Percentiles rank a stretch among this genome's conserved stretches.
Evolutionary conservation across 2,888 invertebrate genomes (phyloP).

Genomic region (Stenotaenia linearis): DNA sequence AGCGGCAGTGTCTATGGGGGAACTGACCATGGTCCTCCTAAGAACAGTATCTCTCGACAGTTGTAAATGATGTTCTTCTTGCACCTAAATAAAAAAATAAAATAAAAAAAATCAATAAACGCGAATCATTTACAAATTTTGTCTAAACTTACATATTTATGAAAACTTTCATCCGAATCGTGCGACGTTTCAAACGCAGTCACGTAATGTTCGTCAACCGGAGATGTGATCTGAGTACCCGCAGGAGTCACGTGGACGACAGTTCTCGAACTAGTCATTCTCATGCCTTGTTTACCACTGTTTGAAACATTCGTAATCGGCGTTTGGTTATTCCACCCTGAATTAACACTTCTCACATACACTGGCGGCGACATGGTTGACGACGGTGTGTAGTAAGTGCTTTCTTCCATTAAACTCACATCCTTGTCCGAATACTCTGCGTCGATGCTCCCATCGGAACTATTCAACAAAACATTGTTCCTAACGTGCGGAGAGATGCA

Average conservation of each 20-base stretch:
- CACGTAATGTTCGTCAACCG: constrained; percentile 36
- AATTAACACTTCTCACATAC: constrained; percentile 29
- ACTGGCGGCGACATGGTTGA: constrained; percentile 35
- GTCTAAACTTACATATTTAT: neutral
- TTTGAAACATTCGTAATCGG: neutral
- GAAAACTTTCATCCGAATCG: constrained; percentile 34
- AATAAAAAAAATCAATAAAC: neutral
- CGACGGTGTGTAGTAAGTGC: constrained; percentile 32
- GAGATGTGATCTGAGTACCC: constrained; percentile 36
- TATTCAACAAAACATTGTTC: constrained; percentile 10
- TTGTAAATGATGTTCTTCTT: constrained; percentile 31
- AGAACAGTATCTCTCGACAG: constrained; percentile 37
- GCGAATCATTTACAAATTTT: too few relatives aligned
- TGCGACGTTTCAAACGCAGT: constrained; percentile 33
- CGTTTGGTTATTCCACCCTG: neutral
- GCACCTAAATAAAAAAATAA: neutral
- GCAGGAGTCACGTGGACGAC: neutral
- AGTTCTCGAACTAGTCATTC: neutral
- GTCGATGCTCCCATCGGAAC: constrained; percentile 32
- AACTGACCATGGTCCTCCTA: constrained; percentile 34
- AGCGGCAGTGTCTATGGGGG: constrained; percentile 32
- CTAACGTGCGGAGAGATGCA: constrained; percentile 8
- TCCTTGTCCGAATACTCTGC: constrained; percentile 34
- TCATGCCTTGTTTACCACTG: neutral
- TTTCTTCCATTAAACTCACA: constrained; percentile 33